Conservation (phyloP, 2,113 vertebrate species). For the Phalacrocorax aristotelis region DNA sequence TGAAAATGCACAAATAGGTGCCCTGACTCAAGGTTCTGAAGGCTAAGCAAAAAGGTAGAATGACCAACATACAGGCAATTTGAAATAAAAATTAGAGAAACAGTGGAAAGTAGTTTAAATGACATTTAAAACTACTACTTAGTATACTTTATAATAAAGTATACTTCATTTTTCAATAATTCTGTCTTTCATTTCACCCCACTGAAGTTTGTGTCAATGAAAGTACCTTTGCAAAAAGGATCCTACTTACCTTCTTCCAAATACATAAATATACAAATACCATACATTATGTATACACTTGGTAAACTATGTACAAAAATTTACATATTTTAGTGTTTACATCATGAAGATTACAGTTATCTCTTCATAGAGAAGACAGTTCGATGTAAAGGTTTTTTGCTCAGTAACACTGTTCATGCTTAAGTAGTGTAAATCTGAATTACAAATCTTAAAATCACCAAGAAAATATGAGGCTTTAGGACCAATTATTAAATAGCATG, state of each 20-base stretch:
- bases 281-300: not conserved
- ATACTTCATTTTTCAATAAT: not conserved
- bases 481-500: constrained; percentile 1
- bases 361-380: not conserved
- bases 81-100: not conserved
- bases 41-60: not conserved
- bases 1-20: not conserved
- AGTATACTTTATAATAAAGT: not conserved
- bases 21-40: not conserved
- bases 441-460: not conserved
- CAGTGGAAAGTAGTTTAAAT: not conserved
- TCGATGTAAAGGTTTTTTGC: not conserved
- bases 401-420: not conserved
- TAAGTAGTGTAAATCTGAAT: constrained; percentile 2
- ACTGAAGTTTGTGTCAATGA: not conserved
- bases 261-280: not conserved
- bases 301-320: not conserved
- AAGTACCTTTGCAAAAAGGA: not conserved
- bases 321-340: not conserved
- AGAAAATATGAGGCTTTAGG: not conserved
- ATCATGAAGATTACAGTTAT: not conserved
- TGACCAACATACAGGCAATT: not conserved
- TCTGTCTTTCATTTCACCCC: not conserved
- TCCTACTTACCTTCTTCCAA: not conserved
- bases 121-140: not conserved